phyloP scores from a whole-genome alignment of 2,113 vertebrate genomes.

The Aldabrachelys gigantea region DNA sequence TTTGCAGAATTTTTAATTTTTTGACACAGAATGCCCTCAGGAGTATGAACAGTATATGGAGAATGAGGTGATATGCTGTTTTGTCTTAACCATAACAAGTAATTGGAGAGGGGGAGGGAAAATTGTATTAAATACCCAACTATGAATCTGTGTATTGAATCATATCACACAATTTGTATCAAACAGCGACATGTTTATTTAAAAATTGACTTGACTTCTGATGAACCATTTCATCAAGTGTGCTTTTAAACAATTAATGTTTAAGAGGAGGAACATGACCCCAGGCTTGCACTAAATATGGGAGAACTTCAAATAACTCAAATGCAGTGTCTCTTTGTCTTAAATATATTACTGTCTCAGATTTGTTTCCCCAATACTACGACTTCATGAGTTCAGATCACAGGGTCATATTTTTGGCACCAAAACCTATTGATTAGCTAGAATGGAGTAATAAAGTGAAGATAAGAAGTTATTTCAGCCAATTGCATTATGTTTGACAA shows the following conservation, averaged over 20 bases:
- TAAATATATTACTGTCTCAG: neutral
- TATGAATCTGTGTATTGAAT: conserved; percentile 43
- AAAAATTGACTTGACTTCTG: neutral
- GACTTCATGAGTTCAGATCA: neutral
- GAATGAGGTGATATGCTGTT: neutral
- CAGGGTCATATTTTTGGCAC: neutral
- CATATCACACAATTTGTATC: conserved; percentile 46
- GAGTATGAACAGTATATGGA: neutral
- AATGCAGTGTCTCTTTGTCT: conserved; percentile 4
- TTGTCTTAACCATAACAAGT: neutral
- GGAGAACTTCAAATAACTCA: neutral
- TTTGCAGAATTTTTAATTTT: too few species aligned
- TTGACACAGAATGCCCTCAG: too few species aligned
- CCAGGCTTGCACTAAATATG: neutral
- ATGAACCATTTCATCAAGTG: conserved; percentile 21
- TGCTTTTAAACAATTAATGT: conserved; percentile 1
- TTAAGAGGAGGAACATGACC: conserved; percentile 35
- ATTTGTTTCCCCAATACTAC: neutral
- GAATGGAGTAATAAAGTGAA: neutral
- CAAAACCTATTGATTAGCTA: neutral
- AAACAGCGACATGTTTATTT: neutral
- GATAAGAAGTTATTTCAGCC: neutral
- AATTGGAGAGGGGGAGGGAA: neutral
- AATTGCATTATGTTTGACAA: neutral
- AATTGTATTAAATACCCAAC: neutral